Conservation (phyloP, 2,888 invertebrate genomes). For the Nephrotoma flavescens region DNA sequence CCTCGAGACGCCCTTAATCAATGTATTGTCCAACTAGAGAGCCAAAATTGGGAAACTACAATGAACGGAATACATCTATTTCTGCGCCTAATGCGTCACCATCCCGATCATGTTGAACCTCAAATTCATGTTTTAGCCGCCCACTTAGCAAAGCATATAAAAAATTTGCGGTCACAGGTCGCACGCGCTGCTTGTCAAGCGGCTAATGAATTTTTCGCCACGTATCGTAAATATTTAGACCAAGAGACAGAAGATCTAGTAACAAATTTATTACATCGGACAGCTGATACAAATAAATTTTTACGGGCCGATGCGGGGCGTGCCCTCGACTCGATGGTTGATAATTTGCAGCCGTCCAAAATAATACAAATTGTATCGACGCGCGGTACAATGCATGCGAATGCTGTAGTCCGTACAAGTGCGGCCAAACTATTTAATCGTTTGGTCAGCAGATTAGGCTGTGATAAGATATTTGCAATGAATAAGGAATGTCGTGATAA, state of each 20-base stretch:
- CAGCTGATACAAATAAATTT: constrained; percentile 89
- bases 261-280: constrained; percentile 65
- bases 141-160: constrained; percentile 61
- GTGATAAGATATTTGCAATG: constrained; percentile 54
- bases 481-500: constrained; percentile 65
- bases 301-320: constrained; percentile 69
- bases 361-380: constrained; percentile 49
- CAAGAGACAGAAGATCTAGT: constrained; percentile 79
- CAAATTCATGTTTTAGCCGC: constrained; percentile 56
- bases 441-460: constrained; percentile 58
- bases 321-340: constrained; percentile 69
- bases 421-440: constrained; percentile 62
- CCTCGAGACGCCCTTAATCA: constrained; percentile 49
- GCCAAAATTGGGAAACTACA: constrained; percentile 65
- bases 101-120: constrained; percentile 43
- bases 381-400: constrained; percentile 67
- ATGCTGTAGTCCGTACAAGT: constrained; percentile 72
- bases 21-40: constrained; percentile 50
- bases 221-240: constrained; percentile 40
- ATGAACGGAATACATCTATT: constrained; percentile 55
- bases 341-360: constrained; percentile 53
- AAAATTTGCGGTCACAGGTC: constrained; percentile 85
- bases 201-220: constrained; percentile 61
- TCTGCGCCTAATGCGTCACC: constrained; percentile 51
- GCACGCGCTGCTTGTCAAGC: constrained; percentile 76